Conservation (phyloP, 2,888 invertebrate species). For the Eristalinus sepulchralis region DNA sequence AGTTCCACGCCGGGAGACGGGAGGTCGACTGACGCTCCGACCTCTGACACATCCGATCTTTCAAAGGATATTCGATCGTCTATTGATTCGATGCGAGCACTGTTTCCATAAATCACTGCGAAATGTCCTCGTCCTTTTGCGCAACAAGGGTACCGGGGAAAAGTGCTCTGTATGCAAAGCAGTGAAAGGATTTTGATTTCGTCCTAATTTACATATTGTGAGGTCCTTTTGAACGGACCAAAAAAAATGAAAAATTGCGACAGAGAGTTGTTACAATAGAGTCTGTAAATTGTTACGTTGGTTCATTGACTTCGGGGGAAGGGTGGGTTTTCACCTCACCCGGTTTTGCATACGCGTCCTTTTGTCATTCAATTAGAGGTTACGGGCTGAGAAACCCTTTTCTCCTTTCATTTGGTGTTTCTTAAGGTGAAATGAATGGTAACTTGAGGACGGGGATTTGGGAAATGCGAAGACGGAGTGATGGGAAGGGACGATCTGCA, state of each 20-base stretch:
- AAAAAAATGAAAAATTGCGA: neutral
- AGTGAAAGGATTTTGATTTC: conserved; percentile 66
- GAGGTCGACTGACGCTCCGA: neutral
- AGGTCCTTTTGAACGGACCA: conserved; percentile 16
- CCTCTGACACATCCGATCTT: conserved; percentile 18
- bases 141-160: conserved; percentile 2
- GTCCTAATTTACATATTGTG: conserved; percentile 67
- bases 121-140: conserved; percentile 33
- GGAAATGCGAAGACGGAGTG: neutral
- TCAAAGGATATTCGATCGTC: conserved; percentile 59
- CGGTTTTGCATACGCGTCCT: conserved; percentile 57
- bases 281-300: neutral
- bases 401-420: conserved; percentile 15
- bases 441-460: neutral
- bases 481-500: neutral
- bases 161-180: conserved; percentile 32
- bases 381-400: conserved; percentile 38
- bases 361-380: conserved; percentile 66
- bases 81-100: conserved; percentile 22
- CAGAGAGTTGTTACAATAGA: conserved; percentile 51
- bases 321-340: conserved; percentile 26
- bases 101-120: conserved; percentile 57
- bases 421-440: conserved; percentile 13
- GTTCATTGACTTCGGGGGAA: conserved; percentile 33
- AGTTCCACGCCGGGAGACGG: neutral